These are phyloP conservation scores for Trematocara nigrifrons DNA, from an alignment of 2,113 vertebrate species.

Conservation along the genomic window DNA sequence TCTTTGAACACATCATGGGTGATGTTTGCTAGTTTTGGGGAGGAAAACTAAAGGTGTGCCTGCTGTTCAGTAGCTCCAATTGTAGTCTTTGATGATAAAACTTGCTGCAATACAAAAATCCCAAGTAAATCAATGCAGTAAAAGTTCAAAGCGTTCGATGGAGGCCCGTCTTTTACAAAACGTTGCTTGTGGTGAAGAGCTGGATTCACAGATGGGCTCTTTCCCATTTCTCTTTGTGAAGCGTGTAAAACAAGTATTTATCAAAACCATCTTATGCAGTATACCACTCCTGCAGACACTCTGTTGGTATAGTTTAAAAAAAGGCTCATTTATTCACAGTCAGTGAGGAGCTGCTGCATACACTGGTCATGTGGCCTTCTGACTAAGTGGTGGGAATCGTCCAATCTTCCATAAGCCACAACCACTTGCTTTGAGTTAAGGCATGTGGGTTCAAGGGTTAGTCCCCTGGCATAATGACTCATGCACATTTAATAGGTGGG, in stretches of 20 bases:
- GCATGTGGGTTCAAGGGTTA: neutral
- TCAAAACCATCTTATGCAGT: neutral
- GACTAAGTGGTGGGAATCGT: neutral
- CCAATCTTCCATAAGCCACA: neutral
- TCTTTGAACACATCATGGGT: neutral
- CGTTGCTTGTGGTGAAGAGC: neutral
- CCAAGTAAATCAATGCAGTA: neutral
- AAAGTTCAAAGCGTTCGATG: neutral
- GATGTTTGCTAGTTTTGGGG: neutral
- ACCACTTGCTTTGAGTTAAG: neutral
- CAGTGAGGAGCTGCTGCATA: neutral
- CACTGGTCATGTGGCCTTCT: neutral
- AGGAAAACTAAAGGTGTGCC: neutral
- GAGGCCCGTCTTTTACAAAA: neutral
- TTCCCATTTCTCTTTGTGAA: neutral
- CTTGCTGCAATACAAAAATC: neutral
- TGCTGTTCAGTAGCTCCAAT: neutral
- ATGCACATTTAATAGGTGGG: neutral
- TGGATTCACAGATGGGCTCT: neutral
- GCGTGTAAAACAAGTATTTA: neutral
- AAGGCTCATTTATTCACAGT: neutral
- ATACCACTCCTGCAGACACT: neutral
- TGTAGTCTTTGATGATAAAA: neutral
- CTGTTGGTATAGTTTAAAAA: fast-evolving
- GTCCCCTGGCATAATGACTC: neutral